Percentiles rank a stretch among this genome's conserved stretches.
phyloP scores from a whole-genome alignment of 2,797 vertebrate genomes.

The Pempheris klunzingeri region DNA sequence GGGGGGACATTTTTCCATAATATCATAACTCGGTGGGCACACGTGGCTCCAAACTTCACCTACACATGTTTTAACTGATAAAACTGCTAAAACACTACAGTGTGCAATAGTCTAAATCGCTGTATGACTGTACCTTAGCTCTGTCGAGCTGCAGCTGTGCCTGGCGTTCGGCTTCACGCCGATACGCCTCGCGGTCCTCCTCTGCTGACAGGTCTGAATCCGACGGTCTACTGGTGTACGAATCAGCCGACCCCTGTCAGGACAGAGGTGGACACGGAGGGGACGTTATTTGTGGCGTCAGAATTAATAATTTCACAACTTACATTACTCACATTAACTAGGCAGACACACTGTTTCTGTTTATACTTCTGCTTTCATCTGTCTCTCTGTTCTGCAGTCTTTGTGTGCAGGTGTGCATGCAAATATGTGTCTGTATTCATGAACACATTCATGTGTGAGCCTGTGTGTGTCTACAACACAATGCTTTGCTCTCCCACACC shows the following conservation, averaged over 20 bases:
- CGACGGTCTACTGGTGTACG: slow-evolving; percentile 97
- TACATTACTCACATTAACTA: slow-evolving; percentile 3
- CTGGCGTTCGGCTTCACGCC: slow-evolving; percentile 96
- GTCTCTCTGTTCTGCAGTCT: slow-evolving; percentile 25
- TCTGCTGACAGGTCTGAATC: slow-evolving; percentile 99
- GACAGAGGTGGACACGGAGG: slow-evolving; percentile 17
- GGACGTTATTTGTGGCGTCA: not conserved
- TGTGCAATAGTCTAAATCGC: not conserved
- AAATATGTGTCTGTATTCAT: slow-evolving; percentile 56
- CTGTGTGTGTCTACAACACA: slow-evolving; percentile 64
- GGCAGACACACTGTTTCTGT: no score
- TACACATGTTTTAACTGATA: not conserved
- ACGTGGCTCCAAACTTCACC: not conserved
- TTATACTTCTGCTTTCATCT: slow-evolving; percentile 27
- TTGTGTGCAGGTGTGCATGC: slow-evolving; percentile 65
- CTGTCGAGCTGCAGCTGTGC: slow-evolving; percentile 96
- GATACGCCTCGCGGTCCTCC: slow-evolving; percentile 96
- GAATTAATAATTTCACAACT: not conserved
- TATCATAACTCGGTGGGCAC: no score
- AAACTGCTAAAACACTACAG: not conserved
- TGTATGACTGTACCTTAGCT: slow-evolving; percentile 89
- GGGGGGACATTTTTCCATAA: no score
- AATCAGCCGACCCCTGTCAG: slow-evolving; percentile 94
- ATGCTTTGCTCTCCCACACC: slow-evolving; percentile 79
- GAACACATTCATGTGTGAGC: slow-evolving; percentile 49